These are phyloP conservation scores for Aplysia californica DNA, from an alignment of 1,140 invertebrate species.

Conservation along the genomic window DNA sequence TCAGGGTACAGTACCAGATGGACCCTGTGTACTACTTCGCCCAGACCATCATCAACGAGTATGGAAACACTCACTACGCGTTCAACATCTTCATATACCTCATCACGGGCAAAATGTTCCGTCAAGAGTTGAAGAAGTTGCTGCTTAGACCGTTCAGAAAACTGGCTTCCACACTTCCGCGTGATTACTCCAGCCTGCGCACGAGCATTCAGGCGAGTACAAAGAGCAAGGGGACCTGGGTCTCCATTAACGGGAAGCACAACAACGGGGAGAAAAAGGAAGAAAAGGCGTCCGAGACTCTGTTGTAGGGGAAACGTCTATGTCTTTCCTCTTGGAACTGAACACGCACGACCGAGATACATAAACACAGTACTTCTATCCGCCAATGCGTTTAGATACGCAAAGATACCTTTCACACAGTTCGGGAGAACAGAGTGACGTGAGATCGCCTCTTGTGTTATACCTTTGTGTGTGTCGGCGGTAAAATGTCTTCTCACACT, in stretches of 20 bases:
- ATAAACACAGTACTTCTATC: no score
- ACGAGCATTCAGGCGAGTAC: slow-evolving; percentile 32
- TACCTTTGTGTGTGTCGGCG: no score
- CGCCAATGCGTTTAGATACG: no score
- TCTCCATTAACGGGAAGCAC: neutral
- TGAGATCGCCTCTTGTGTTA: no score
- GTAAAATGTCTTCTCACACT: no score
- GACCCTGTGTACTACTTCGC: neutral
- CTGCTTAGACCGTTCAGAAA: slow-evolving; percentile 36
- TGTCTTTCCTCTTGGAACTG: no score
- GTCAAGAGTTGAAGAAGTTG: slow-evolving; percentile 56
- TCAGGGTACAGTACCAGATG: slow-evolving; percentile 41
- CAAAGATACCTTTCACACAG: no score
- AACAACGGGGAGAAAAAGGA: neutral
- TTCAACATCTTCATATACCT: slow-evolving; percentile 66
- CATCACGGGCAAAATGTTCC: slow-evolving; percentile 62
- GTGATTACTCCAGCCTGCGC: slow-evolving; percentile 46
- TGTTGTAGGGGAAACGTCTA: no score
- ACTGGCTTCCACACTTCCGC: slow-evolving; percentile 33
- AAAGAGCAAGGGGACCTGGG: neutral
- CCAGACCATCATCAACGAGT: slow-evolving; percentile 54
- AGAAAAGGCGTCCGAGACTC: neutral
- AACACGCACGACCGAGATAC: no score
- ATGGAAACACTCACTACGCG: slow-evolving; percentile 65
- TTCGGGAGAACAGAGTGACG: no score